A percentile compares a stretch with the other conserved stretches of the same genome.
Evolutionary conservation across 2,797 vertebrate species (phyloP).

Genomic region (Erethizon dorsatum): DNA sequence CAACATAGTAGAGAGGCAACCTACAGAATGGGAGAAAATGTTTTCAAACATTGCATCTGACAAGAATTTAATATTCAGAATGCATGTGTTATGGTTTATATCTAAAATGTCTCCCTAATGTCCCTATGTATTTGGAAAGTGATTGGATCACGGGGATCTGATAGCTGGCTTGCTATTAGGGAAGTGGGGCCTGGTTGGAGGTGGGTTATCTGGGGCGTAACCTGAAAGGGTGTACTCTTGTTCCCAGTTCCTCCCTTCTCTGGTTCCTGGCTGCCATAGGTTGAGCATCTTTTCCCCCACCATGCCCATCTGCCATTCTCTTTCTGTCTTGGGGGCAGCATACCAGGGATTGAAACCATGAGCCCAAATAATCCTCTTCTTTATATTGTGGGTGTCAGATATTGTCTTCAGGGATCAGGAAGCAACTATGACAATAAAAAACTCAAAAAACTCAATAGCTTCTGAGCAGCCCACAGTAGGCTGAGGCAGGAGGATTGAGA

Average conservation of each 20-base stretch:
- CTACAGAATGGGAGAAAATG: background rate
- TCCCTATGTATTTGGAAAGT: background rate
- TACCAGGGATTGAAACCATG: background rate
- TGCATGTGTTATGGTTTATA: background rate
- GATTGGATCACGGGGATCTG: background rate
- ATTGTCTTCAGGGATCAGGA: too few species aligned
- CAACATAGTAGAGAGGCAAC: background rate
- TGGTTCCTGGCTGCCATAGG: background rate
- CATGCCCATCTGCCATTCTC: background rate
- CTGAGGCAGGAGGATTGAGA: background rate
- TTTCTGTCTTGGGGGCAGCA: background rate
- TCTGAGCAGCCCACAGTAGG: background rate
- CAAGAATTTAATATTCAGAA: background rate
- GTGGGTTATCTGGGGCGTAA: background rate
- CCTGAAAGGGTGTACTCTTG: background rate
- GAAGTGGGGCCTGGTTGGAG: background rate
- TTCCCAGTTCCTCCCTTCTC: background rate
- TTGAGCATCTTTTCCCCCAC: background rate
- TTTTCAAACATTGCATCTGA: background rate
- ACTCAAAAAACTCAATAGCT: background rate
- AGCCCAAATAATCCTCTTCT: background rate
- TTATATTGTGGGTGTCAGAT: background rate
- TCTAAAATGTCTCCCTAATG: background rate
- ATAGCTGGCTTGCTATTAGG: background rate
- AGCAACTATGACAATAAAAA: background rate